Conservation (phyloP, 2,797 vertebrate genomes). For the Pangasius larnaudii region DNA sequence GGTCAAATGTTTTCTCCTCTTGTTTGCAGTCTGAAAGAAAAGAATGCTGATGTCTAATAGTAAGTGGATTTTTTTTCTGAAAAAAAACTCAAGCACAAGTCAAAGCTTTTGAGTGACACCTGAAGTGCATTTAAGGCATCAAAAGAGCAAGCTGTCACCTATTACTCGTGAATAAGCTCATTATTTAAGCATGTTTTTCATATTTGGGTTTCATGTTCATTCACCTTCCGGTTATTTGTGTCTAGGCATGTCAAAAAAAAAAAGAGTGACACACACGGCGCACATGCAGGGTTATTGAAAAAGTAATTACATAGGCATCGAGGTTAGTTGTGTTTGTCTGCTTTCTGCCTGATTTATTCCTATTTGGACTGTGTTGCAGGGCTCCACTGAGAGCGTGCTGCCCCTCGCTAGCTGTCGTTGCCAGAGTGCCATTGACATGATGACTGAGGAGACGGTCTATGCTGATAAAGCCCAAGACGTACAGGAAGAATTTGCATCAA, state of each 20-base stretch:
- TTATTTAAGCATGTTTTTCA: slow-evolving; percentile 69
- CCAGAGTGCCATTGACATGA: slow-evolving; percentile 76
- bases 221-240: slow-evolving; percentile 75
- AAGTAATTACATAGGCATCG: slow-evolving; percentile 73
- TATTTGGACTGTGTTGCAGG: slow-evolving; percentile 74
- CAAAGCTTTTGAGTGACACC: slow-evolving; percentile 73
- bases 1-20: slow-evolving; percentile 62
- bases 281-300: slow-evolving; percentile 65
- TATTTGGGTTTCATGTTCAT: slow-evolving; percentile 66
- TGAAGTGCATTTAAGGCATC: slow-evolving; percentile 74
- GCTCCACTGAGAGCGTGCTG: slow-evolving; percentile 66
- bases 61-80: slow-evolving; percentile 51
- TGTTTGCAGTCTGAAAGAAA: slow-evolving; percentile 53
- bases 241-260: slow-evolving; percentile 67
- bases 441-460: slow-evolving; percentile 80
- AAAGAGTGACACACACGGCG: slow-evolving; percentile 58
- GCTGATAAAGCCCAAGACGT: slow-evolving; percentile 78
- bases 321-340: slow-evolving; percentile 65
- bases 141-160: slow-evolving; percentile 56
- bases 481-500: slow-evolving; percentile 76
- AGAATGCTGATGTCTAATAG: slow-evolving; percentile 54
- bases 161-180: slow-evolving; percentile 71
- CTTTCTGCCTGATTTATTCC: slow-evolving; percentile 74
- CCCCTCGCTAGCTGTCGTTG: slow-evolving; percentile 79
- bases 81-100: slow-evolving; percentile 62